phyloP scores from a whole-genome alignment of 2,888 invertebrate species.

The Anagyrus pseudococci region DNA sequence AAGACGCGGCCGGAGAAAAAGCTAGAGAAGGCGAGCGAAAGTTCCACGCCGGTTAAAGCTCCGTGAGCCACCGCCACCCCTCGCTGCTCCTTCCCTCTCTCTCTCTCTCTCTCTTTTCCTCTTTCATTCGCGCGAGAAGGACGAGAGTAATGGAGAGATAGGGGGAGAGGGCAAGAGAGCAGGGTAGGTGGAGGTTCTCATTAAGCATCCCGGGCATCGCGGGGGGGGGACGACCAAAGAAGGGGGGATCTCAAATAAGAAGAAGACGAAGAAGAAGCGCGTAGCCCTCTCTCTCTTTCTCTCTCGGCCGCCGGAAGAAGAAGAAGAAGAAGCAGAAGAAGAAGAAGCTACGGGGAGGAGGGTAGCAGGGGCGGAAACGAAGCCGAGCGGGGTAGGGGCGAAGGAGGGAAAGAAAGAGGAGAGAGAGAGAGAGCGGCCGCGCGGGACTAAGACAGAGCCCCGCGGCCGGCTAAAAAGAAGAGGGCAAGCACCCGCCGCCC shows the following conservation, averaged over 20 bases:
- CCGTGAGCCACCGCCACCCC: too few species aligned
- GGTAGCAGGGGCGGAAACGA: constrained; percentile 53
- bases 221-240: constrained; percentile 45
- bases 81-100: constrained; percentile 15
- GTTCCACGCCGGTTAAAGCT: constrained; percentile 32
- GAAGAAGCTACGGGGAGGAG: constrained; percentile 50
- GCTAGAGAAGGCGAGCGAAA: constrained; percentile 37
- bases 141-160: too few species aligned
- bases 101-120: too few species aligned
- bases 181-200: constrained; percentile 50
- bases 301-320: constrained; percentile 44
- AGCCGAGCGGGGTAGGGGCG: constrained; percentile 37
- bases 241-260: constrained; percentile 56
- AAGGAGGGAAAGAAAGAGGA: constrained; percentile 38
- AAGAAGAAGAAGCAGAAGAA: constrained; percentile 39
- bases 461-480: constrained; percentile 37
- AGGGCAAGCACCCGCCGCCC: not conserved
- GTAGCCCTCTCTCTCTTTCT: constrained; percentile 6
- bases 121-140: too few species aligned
- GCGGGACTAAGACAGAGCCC: constrained; percentile 52
- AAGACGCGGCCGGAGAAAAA: constrained; percentile 33
- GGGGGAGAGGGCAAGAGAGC: constrained; percentile 20
- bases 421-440: constrained; percentile 50
- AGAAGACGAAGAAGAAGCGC: constrained; percentile 54
- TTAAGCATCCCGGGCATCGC: constrained; percentile 61